These are phyloP conservation scores for Limnephilus auricula DNA, from an alignment of 2,888 invertebrate genomes.

Conservation along the genomic window DNA sequence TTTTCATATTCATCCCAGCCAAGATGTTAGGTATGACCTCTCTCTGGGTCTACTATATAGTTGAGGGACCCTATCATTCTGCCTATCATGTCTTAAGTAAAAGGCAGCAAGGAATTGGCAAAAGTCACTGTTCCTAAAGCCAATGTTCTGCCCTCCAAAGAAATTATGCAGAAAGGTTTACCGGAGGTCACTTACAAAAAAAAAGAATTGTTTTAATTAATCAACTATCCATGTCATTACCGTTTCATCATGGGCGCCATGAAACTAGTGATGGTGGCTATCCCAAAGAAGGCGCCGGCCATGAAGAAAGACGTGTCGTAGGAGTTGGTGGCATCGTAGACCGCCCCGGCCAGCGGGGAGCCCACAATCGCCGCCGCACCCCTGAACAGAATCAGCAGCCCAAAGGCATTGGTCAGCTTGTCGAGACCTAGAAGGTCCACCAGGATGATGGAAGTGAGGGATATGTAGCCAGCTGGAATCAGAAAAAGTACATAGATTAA, in stretches of 20 bases:
- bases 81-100: no score
- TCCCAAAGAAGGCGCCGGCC: constrained; percentile 91
- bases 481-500: constrained; percentile 23
- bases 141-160: not conserved
- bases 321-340: constrained; percentile 91
- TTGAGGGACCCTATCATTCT: no score
- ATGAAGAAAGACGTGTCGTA: constrained; percentile 95
- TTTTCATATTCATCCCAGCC: no score
- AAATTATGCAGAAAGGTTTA: not conserved
- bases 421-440: constrained; percentile 97
- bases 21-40: no score
- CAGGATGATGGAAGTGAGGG: constrained; percentile 97
- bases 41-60: no score
- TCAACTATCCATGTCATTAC: constrained; percentile 67
- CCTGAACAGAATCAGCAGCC: constrained; percentile 95
- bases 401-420: constrained; percentile 97
- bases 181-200: no score
- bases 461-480: constrained; percentile 94
- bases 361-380: constrained; percentile 92
- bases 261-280: constrained; percentile 91
- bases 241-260: constrained; percentile 86
- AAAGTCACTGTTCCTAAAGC: no score
- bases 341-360: constrained; percentile 89
- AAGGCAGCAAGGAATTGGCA: no score
- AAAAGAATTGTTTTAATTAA: not conserved